These are phyloP conservation scores for Egretta garzetta DNA, from an alignment of 2,113 vertebrate genomes.

Conservation along the genomic window DNA sequence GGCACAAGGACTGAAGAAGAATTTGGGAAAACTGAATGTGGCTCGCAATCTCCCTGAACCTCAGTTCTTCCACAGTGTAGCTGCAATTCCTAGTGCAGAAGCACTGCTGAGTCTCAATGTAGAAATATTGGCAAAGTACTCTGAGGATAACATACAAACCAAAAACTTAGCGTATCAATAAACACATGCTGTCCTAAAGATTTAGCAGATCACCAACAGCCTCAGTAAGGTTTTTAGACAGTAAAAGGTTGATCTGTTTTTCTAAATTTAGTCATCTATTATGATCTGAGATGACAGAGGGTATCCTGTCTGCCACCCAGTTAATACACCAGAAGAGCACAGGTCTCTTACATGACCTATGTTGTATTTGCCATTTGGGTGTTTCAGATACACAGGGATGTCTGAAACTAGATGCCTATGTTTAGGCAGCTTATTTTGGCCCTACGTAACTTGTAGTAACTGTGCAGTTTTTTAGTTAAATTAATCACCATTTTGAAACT, in stretches of 20 bases:
- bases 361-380: neutral
- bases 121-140: neutral
- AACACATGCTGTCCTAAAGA: neutral
- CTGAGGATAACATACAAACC: neutral
- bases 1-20: neutral
- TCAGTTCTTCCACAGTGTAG: neutral
- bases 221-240: neutral
- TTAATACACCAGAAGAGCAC: neutral
- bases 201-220: neutral
- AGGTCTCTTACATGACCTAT: neutral
- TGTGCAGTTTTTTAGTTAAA: neutral
- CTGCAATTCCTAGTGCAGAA: neutral
- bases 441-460: neutral
- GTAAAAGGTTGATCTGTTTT: neutral
- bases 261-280: neutral
- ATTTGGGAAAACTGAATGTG: neutral
- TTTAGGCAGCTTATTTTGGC: neutral
- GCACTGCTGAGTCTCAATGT: accelerated
- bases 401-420: neutral
- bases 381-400: neutral
- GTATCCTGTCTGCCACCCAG: neutral
- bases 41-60: neutral
- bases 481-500: constrained; percentile 8
- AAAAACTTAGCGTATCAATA: neutral
- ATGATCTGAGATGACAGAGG: neutral